Evolutionary conservation across 1,140 invertebrate genomes (phyloP), one percentile per base, ranked within the genome.

Genomic region (Leptopilina boulardi): DNA sequence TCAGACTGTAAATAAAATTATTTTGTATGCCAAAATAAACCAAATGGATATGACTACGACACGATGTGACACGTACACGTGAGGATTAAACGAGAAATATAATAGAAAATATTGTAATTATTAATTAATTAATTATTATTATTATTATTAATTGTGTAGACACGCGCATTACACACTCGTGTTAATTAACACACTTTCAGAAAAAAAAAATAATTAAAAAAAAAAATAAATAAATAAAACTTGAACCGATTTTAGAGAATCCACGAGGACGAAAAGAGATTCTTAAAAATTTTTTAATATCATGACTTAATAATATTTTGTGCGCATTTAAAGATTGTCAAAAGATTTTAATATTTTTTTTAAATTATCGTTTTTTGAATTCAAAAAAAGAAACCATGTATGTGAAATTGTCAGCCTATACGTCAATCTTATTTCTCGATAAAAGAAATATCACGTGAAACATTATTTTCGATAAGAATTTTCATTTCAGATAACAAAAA

Each of bases 11-110:
- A 84, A 90, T 89, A 90, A 89, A 85, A 89, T 90, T 90, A 89
- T 90, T 90, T 89, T 89, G 88, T 90, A 89, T 89, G 89, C 86
- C 86, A 90, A 90, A 89, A 89, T 87, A 88, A 86, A 89, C 87
- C 87, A 89, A 89, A 90, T 87, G 84, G 83, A 86, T 86, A 78
- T 82, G 73, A 81, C 76, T 80, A 75, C 76, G 11, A 76, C 76
- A 78, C 77, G 26, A 26, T 82, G 66, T 79, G 59, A 78, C 70
- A 81, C 75, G 44, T 66, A 66, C 59, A 66, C 59, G 59, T 66
- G 59, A 66, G 59, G 59, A 66, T 66, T 66, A 66, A 66, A 66
- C 59, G 59, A 66, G 59, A 66, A 66, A 66, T 66, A 30, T 26
- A n/a, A 66, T 66, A 66, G 59, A 38, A 66, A 66, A 66, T 66